Percentiles rank a stretch among this genome's conserved stretches.
phyloP scores from a whole-genome alignment of 2,888 invertebrate species.

The Epirrita christyi region DNA sequence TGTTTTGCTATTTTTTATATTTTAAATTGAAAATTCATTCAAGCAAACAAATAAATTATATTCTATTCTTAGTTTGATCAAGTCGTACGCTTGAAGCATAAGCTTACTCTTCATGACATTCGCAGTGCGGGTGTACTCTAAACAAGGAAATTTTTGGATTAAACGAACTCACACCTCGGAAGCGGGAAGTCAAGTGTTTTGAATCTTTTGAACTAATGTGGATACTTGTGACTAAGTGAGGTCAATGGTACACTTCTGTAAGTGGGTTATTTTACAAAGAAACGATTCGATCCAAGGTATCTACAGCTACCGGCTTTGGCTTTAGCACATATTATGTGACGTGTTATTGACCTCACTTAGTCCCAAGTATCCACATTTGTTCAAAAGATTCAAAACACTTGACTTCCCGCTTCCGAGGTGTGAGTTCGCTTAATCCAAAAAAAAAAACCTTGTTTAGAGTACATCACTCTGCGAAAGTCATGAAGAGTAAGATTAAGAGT shows the following conservation, averaged over 20 bases:
- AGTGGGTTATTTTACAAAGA: constrained; percentile 34
- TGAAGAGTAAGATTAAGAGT: not conserved
- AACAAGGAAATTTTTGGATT: constrained; percentile 37
- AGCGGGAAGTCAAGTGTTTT: constrained; percentile 53
- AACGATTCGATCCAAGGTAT: constrained; percentile 32
- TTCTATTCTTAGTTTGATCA: not conserved
- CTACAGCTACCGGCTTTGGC: not conserved
- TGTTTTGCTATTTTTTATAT: too few species aligned
- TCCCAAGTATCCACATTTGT: constrained; percentile 18
- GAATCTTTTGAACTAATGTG: constrained; percentile 18
- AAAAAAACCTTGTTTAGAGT: constrained; percentile 39
- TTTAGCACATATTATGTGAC: constrained; percentile 1
- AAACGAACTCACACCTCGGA: constrained; percentile 31
- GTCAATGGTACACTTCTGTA: constrained; percentile 30
- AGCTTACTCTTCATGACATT: not conserved
- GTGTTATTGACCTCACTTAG: constrained; percentile 37
- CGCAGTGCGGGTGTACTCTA: constrained; percentile 21
- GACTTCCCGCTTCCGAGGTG: constrained; percentile 46
- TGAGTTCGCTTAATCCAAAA: constrained; percentile 21
- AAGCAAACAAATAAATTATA: too few species aligned
- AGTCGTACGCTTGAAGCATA: not conserved
- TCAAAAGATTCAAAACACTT: constrained; percentile 44
- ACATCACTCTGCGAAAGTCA: constrained; percentile 2
- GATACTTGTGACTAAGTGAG: constrained; percentile 25
- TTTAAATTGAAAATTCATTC: too few species aligned